Base-by-base conservation (phyloP, 2,888 invertebrate genomes). In the Philereme transversata region DNA sequence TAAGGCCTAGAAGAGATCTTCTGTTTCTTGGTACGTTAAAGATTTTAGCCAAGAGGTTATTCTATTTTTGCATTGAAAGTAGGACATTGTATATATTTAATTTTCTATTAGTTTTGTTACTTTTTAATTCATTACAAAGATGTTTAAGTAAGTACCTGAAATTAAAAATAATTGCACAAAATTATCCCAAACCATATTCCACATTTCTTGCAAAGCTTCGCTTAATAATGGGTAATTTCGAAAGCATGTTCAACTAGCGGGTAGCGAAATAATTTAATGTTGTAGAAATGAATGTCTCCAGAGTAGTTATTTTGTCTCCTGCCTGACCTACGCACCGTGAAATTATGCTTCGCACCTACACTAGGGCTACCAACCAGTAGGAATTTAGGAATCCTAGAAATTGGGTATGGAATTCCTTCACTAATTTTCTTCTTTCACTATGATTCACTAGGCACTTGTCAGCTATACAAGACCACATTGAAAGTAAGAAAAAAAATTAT, bases 271-370 rank as follows among this genome's bases (percentile, higher is more conserved):
- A 59, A 63, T 56, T 63, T 52, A 63, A 58, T 48, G 55, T 55
- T 58, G 54, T 51, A 62, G 55, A 56, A 58, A 58, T 57, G 50
- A 55, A 55, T 63, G 63, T 64, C 61, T 65, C 56, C 60, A 50
- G 51, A 52, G 60, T 65, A 60, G 51, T 63, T 72, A 71, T 70
- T 65, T 67, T 70, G 68, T 72, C 68, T 71, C 70, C 69, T 72
- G 77, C 65, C 66, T 75, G 71, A 78, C 66, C 69, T 76, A 83
- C 80, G 71, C 76, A 84, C 78, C 85, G 85, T 87, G 79, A 87
- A 86, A 85, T 86, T 79, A 84, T 84, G 77, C 80, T 81, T 88
- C 81, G 78, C 88, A 83, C 87, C 82, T 83, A 45, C 43, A 33
- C 55, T 60, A 70, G 67, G 69, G 70, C 50, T 68, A 57, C 52